These are phyloP conservation scores for Spongia lamella DNA, from an alignment of 37 sponge, comb jelly and placozoan genomes.

Conservation along the genomic window DNA sequence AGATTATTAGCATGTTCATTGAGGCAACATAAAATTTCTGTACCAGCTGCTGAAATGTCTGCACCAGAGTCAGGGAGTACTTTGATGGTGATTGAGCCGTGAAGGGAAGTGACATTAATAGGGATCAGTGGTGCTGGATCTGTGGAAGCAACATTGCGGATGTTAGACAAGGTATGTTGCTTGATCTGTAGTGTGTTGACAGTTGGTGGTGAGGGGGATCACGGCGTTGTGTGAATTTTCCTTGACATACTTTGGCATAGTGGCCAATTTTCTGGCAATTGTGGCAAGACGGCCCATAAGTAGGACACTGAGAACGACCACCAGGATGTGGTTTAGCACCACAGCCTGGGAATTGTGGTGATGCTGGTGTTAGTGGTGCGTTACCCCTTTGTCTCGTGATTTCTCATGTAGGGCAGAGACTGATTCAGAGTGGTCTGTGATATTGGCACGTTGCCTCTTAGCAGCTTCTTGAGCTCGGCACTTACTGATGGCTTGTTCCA, in stretches of 20 bases:
- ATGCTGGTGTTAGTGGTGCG: no score
- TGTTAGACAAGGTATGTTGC: no score
- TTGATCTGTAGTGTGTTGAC: no score
- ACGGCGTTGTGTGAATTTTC: no score
- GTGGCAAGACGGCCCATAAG: constrained; percentile 18
- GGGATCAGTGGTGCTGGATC: constrained; percentile 23
- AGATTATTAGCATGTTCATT: constrained; percentile 27
- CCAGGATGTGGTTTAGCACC: constrained; percentile 18
- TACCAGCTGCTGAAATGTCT: constrained; percentile 29
- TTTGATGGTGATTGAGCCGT: constrained; percentile 3
- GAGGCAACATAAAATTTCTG: not conserved
- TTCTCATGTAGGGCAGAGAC: no score
- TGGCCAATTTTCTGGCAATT: constrained; percentile 38
- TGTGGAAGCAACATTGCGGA: no score
- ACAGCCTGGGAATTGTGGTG: constrained; percentile 48
- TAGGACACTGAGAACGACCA: constrained; percentile 18
- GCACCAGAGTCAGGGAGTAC: constrained; percentile 34
- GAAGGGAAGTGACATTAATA: constrained; percentile 12
- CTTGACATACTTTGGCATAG: constrained; percentile 13
- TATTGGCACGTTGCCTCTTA: no score
- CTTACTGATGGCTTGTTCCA: constrained; percentile 10
- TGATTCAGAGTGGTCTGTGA: no score
- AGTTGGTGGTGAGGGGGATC: no score
- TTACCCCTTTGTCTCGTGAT: no score
- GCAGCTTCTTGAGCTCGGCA: no score